Conservation (phyloP, 2,888 invertebrate genomes). For the Mythimna lalbum region DNA sequence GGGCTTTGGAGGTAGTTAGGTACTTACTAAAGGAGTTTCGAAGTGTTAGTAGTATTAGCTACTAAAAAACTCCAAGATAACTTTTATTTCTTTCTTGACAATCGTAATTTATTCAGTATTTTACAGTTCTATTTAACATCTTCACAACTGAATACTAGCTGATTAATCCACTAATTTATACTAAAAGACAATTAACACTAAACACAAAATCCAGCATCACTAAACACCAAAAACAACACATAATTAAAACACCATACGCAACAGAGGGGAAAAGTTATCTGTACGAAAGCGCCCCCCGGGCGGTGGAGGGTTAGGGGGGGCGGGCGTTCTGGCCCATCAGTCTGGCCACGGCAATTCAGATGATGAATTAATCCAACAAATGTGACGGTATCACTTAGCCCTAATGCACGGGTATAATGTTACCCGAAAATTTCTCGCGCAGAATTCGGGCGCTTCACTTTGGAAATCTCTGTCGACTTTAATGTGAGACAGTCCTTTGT, state of each 20-base stretch:
- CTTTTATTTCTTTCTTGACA: not conserved
- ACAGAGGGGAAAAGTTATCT: constrained; percentile 77
- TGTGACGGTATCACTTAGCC: constrained; percentile 91
- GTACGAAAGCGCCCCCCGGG: constrained; percentile 69
- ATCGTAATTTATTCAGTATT: too few relatives aligned
- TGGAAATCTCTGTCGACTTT: constrained; percentile 78
- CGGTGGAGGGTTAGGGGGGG: constrained; percentile 61
- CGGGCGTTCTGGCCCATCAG: constrained; percentile 89
- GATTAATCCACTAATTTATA: not conserved
- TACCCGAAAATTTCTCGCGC: constrained; percentile 84
- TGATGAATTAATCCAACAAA: constrained; percentile 91
- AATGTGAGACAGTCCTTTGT: constrained; percentile 78
- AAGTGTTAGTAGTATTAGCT: not conserved
- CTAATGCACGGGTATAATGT: constrained; percentile 91
- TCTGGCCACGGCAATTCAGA: constrained; percentile 91
- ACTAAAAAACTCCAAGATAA: not conserved
- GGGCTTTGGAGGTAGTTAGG: not conserved
- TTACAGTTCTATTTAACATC: too few relatives aligned
- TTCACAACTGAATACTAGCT: not conserved
- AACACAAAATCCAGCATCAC: constrained; percentile 41
- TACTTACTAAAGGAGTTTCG: not conserved
- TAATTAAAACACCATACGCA: constrained; percentile 85
- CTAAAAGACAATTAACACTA: constrained; percentile 34
- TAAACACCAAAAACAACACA: constrained; percentile 73
- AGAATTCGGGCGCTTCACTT: constrained; percentile 73